Base-by-base conservation (phyloP, 1,140 invertebrate genomes). In the Papilio helenus region DNA sequence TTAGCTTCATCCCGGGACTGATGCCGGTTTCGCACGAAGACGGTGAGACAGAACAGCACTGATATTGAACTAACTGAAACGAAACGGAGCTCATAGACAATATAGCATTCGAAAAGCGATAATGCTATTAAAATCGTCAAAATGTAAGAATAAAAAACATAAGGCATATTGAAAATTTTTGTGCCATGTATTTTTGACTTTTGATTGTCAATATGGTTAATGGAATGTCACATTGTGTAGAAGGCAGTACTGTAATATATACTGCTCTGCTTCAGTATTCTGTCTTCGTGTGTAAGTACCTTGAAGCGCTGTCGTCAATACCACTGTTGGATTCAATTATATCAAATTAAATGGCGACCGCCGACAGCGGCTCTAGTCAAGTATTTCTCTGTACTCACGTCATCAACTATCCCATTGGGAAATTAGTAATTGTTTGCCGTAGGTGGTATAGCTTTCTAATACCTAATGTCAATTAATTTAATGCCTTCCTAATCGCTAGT, bases 341-440 rank as follows among this genome's bases (percentile, higher is more conserved):
- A 68, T 68, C 26, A 68, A 68, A 68, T 68, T 68, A 68, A 68
- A 68, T 68, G 23, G 61, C 61, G 61, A 34, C 61, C 61, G 61
- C 61, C 61, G 26, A 68, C 61, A 68, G 61, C 26, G 61, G 3
- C 4, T 16, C 26, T 34, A 14, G 61, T 29, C 61, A 68, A 68
- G 23, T 68, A 68, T 68, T 29, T 29, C 61, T 68, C 61, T 5
- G 51, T 55, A 16, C 61, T 68, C 12, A 7, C 61, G 26, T 29
- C 61, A 29, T 68, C 61, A 68, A 68, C 26, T 29, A 68, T 20
- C 61, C 26, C 61, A 68, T 68, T 68, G 61, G 61, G 23, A 68
- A 68, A 68, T 68, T 29, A 29, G 61, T 68, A 34, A 68, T 68
- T 68, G 26, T 68, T 68, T 68, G 26, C 26, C 61, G 26, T 68